Conservation (phyloP, 92 coral and sea anemone species). For the Epizoanthus fatuus region DNA sequence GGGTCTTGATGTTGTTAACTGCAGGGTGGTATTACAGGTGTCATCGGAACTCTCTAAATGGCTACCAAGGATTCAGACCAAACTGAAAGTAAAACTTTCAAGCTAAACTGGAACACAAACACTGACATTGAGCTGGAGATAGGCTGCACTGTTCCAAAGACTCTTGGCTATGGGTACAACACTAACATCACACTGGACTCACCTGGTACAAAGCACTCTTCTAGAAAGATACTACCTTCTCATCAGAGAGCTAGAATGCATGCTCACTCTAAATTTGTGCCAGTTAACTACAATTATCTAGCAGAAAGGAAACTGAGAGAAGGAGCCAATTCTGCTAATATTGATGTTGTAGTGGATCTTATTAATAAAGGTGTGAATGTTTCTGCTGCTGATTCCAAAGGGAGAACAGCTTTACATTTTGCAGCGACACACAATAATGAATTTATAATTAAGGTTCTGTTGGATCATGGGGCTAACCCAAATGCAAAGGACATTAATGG, state of each 20-base stretch:
- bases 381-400: slow-evolving; percentile 91
- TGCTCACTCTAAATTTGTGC: slow-evolving; percentile 67
- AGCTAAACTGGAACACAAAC: slow-evolving; percentile 61
- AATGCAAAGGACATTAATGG: slow-evolving; percentile 96
- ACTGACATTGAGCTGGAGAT: slow-evolving; percentile 65
- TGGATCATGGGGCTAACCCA: slow-evolving; percentile 94
- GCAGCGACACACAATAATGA: slow-evolving; percentile 96
- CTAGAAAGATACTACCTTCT: slow-evolving; percentile 83
- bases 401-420: slow-evolving; percentile 95
- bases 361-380: slow-evolving; percentile 86
- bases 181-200: slow-evolving; percentile 39
- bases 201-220: slow-evolving; percentile 67
- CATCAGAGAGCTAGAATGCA: slow-evolving; percentile 76
- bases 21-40: too few species aligned
- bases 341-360: slow-evolving; percentile 73
- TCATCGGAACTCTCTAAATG: background rate
- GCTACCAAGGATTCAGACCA: slow-evolving; percentile 1
- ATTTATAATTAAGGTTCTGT: slow-evolving; percentile 67
- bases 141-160: slow-evolving; percentile 55
- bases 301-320: slow-evolving; percentile 92
- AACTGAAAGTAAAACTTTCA: slow-evolving; percentile 10
- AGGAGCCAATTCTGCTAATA: slow-evolving; percentile 78
- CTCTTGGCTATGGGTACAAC: slow-evolving; percentile 73
- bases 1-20: too few species aligned
- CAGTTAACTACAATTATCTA: slow-evolving; percentile 66